These are phyloP conservation scores for Hippocampus mohnikei DNA, from an alignment of 2,113 vertebrate species.

Conservation along the genomic window DNA sequence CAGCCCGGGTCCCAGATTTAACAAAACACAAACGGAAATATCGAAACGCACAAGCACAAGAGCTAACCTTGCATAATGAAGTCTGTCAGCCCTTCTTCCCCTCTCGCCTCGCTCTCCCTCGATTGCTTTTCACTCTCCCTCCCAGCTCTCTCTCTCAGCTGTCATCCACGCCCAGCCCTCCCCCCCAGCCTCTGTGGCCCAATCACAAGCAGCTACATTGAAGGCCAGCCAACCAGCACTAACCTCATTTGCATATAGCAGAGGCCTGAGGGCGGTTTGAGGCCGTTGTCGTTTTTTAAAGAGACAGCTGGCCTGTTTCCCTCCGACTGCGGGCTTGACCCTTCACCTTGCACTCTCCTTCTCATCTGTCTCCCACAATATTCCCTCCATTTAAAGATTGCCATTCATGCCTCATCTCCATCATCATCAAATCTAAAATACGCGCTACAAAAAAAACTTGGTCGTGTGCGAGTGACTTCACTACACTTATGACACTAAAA, in stretches of 20 bases:
- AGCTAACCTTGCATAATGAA: constrained; percentile 81
- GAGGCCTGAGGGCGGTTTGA: constrained; percentile 53
- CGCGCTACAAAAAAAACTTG: neutral
- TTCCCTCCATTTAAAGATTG: constrained; percentile 64
- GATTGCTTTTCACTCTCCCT: constrained; percentile 54
- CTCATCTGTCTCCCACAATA: constrained; percentile 49
- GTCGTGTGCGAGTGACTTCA: neutral
- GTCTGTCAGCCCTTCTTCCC: constrained; percentile 75
- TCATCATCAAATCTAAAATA: constrained; percentile 2
- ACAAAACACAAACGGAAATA: constrained; percentile 48
- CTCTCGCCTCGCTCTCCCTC: constrained; percentile 62
- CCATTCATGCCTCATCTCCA: constrained; percentile 38
- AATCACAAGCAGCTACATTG: constrained; percentile 60
- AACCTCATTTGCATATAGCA: constrained; percentile 74
- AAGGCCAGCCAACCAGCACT: constrained; percentile 72
- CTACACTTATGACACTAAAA: neutral
- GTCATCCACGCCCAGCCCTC: constrained; percentile 75
- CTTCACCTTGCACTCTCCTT: constrained; percentile 63
- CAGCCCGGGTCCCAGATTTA: constrained; percentile 63
- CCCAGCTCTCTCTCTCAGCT: constrained; percentile 70
- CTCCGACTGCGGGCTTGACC: constrained; percentile 56
- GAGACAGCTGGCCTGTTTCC: constrained; percentile 73
- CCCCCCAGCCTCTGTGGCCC: constrained; percentile 60
- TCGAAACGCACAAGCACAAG: constrained; percentile 56
- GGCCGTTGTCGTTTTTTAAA: constrained; percentile 77